Conservation (phyloP, 2,113 vertebrate species). For the Scortum barcoo region DNA sequence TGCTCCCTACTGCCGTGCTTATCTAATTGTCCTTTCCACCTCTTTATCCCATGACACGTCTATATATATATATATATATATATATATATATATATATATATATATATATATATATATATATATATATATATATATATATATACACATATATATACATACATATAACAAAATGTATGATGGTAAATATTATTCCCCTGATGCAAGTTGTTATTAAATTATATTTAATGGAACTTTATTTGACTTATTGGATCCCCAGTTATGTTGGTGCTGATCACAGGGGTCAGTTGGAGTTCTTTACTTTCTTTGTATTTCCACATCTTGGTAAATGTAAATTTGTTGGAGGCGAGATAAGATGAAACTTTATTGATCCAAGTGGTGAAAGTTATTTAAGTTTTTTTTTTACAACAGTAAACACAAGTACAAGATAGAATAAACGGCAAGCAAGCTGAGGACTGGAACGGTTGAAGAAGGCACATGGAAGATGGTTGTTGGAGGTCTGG, state of each 20-base stretch:
- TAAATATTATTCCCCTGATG: not conserved
- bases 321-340: constrained; percentile 18
- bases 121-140: not conserved
- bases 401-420: constrained; percentile 35
- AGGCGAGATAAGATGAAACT: constrained; percentile 44
- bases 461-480: constrained; percentile 18
- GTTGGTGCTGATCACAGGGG: not conserved
- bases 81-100: not conserved
- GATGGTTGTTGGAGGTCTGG: not conserved
- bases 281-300: not conserved
- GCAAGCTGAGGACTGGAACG: too few species aligned
- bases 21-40: constrained; percentile 8
- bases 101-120: not conserved
- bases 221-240: not conserved
- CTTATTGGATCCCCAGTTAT: not conserved
- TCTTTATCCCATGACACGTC: not conserved
- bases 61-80: not conserved
- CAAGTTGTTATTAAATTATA: not conserved
- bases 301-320: not conserved
- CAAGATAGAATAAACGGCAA: not conserved
- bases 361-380: constrained; percentile 40
- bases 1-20: not conserved
- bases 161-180: not conserved
- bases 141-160: too few species aligned
- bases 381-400: constrained; percentile 38